Base-by-base conservation (phyloP, 2,113 vertebrate genomes). In the Rhipidura dahli region DNA sequence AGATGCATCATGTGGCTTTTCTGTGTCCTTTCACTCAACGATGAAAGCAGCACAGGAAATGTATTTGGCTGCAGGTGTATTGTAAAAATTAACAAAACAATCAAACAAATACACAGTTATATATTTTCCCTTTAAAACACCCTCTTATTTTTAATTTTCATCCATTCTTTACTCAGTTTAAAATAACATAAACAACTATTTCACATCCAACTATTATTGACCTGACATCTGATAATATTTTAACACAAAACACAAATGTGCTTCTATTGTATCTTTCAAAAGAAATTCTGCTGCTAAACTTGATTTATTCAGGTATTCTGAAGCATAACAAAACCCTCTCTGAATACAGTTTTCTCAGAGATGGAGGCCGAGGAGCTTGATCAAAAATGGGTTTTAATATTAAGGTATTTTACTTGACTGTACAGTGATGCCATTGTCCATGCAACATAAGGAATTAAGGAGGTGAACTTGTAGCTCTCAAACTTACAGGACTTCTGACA, bases 181-280 rank as follows among this genome's bases (percentile, higher is more conserved):
- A 93, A 94, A 81, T 72, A 95, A 96, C 63, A 79, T 90, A 97
- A 97, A 97, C 80, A 97, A 97, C 92, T 96, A 96, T 95, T 96
- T 97, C 94, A 95, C 78, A 91, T 97, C 91, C 87, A 97, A 73
- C 94, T 95, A 90, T 86, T 97, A 97, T 87, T 83, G 96, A 94
- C 97, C 96, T 97, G 97, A 97, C 95, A 93, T 77, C 94, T 93
- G 95, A 96, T 91, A 94, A 97, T 96, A 96, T 90, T 96, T 97
- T 82, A 85, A 95, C 92, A 69, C 59, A 95, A 93, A 86, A 86
- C 71, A 93, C 82, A 96, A 98, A 97, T 95, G 91, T 69, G 76
- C 31, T 94, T 95, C 64, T 75, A 73, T 82, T 89, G 83, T 89
- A 93, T 84, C 95, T 77, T 97, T 95, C 95, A 94, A 85, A 95